Evolutionary conservation across 2,113 vertebrate species (phyloP), one percentile per base, ranked within the genome.

Genomic region (Scophthalmus maximus): DNA sequence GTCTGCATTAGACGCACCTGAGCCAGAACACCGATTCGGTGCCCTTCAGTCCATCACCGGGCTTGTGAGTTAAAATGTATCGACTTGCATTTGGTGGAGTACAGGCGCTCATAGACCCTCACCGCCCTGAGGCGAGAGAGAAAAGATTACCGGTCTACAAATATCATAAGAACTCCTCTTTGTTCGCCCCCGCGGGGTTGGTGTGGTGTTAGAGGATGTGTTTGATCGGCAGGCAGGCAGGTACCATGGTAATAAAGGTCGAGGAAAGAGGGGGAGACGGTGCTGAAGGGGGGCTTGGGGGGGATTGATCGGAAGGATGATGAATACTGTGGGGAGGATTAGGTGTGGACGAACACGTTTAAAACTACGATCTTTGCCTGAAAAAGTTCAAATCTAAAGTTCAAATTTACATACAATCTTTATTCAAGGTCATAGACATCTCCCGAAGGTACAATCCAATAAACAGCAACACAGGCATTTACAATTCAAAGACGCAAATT

Each of bases 391-490:
- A n/a, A n/a, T n/a, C n/a, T n/a, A n/a, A n/a, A 5, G 10, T 47
- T 68, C 52, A 89, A 85, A 78, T 90, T 86, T 79, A 78, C 90
- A 90, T 88, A 90, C 88, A 87, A 82, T 89, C 85, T 91, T 92
- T 91, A 93, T 91, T 90, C 71, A 87, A 79, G 85, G 71, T 80
- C 27, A 88, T 87, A 84, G 81, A 92, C 88, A 89, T 73, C 65
- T 90, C 72, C 68, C 76, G 88, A 89, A 88, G 61, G 76, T 91
- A 86, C 88, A 81, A 89, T 92, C 88, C 88, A 84, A 63, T 90
- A 58, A 92, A 94, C 90, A 90, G 84, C 87, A 92, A 91, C 86
- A 92, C 90, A 88, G 79, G 89, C 80, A 68, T 88, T 87, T 90
- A 86, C 79, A 90, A 75, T 88, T 89, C 78, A 91, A 91, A 83